Base-by-base conservation (phyloP, 2,113 vertebrate species). In the Cyphomyrus plagiostoma region DNA sequence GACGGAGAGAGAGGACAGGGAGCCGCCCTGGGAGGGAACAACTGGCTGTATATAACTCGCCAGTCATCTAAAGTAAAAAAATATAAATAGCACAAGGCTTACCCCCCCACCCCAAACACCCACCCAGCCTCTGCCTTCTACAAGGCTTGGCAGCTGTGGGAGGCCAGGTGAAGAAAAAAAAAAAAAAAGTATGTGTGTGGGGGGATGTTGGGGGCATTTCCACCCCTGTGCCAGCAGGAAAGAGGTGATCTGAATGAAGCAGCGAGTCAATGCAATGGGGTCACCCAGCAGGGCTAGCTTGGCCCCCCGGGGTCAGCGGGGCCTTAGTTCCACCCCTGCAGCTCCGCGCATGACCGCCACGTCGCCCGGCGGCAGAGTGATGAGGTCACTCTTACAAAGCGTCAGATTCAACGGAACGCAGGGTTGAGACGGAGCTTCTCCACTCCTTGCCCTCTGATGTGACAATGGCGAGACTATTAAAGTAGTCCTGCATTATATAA, bases 71-170 rank as follows among this genome's bases (percentile, higher is more conserved):
- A 46, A 85, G 15, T 26, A 66, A 66, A 74, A 50, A 49, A 74
- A 49, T 77, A 88, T 49, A 88, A 88, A 88, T 88, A 88, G 88
- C 62, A 35, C 53, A 42, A 58, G 52, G 87, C 30, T 9, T 13
- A 42, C 53, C 86, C 53, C 86, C 86, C 86, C 86, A 50, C n/a
- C 23, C 85, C n/a, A 80, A 58, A 74, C 88, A 77, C 62, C 48
- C 42, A 84, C 23, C 53, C 53, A 21, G 82, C 42, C 45, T 48
- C 83, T 6, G 83, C 83, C 45, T 86, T 86, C 46, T 49, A n/a
- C 50, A 15, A 49, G 23, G 88, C n/a, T 26, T 45, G 23, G 58
- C 88, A 48, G 26, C 62, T 26, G 88, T 26, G 8, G 23, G 62
- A 74, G 62, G 45, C 62, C 62, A 88, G 88, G 88, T 74, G 58